Percentiles rank a stretch among this genome's conserved stretches.
Conservation (phyloP, 2,113 vertebrate genomes). For the Ondatra zibethicus region DNA sequence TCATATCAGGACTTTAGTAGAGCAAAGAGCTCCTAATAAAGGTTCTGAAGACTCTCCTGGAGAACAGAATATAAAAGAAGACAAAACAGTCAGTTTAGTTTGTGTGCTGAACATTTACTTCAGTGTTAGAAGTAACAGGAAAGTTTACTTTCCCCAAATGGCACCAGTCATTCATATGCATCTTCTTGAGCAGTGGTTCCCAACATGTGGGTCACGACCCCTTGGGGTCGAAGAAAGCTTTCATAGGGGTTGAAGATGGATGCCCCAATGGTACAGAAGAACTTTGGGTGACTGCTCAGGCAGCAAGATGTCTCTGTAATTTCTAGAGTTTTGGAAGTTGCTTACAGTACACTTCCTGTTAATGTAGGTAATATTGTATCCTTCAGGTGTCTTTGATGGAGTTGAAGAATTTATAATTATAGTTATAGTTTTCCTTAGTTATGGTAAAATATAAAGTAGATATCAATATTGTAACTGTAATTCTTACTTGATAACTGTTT, state of each 20-base stretch:
- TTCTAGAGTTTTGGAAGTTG: too few species aligned
- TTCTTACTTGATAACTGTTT: too few species aligned
- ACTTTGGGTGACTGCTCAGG: too few species aligned
- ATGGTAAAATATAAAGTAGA: too few species aligned
- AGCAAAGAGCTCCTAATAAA: not conserved
- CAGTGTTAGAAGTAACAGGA: not conserved
- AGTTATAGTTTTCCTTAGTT: too few species aligned
- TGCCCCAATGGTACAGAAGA: too few species aligned
- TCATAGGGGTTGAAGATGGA: not conserved
- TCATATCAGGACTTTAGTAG: not conserved
- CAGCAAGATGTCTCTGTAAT: too few species aligned
- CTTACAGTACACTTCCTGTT: too few species aligned
- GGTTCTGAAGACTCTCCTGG: not conserved
- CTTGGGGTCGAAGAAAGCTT: not conserved
- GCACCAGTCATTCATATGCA: not conserved
- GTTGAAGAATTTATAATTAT: too few species aligned
- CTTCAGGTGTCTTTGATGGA: too few species aligned
- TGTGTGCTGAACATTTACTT: not conserved
- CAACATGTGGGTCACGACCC: not conserved
- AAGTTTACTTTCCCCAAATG: not conserved
- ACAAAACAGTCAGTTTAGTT: not conserved
- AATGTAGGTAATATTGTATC: too few species aligned
- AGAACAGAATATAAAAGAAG: not conserved
- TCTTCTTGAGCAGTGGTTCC: not conserved
- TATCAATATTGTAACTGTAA: too few species aligned